Evolutionary conservation across 2,113 vertebrate species (phyloP).

Genomic region (Chlorodrepanis virens): DNA sequence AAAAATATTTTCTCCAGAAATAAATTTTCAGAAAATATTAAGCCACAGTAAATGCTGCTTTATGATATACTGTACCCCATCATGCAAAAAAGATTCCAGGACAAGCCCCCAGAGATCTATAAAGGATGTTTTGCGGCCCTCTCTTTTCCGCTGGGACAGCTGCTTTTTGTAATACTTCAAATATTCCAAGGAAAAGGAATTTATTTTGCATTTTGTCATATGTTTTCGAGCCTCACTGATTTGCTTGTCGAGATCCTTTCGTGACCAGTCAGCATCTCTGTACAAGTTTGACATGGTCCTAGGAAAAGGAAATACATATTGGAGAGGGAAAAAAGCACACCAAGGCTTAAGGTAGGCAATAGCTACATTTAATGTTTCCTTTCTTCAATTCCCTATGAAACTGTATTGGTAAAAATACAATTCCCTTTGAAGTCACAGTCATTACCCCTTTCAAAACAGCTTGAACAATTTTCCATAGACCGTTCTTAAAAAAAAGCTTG

Average conservation of each 20-base stretch:
- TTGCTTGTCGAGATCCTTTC: conserved; percentile 56
- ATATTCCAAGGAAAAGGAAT: conserved; percentile 59
- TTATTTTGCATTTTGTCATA: conserved; percentile 55
- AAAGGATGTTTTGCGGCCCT: conserved; percentile 69
- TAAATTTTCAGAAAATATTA: neutral
- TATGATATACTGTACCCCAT: conserved; percentile 70
- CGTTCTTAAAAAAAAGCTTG: neutral
- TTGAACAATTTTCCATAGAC: neutral
- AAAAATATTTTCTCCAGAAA: neutral
- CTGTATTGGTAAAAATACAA: too few species aligned
- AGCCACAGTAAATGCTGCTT: neutral
- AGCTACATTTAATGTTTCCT: neutral
- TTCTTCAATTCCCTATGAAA: neutral
- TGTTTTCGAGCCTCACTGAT: conserved; percentile 62
- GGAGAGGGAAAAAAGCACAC: neutral
- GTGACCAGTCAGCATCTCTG: conserved; percentile 77
- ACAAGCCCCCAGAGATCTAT: conserved; percentile 78
- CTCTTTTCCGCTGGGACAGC: conserved; percentile 54
- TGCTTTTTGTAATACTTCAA: conserved; percentile 72
- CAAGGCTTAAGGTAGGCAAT: neutral
- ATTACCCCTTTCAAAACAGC: neutral
- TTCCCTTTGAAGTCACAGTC: neutral
- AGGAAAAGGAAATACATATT: neutral
- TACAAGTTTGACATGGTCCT: conserved; percentile 78
- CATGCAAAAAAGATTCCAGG: conserved; percentile 74